Base-by-base conservation (phyloP, 2,888 invertebrate species). In the Micropterix aruncella region DNA sequence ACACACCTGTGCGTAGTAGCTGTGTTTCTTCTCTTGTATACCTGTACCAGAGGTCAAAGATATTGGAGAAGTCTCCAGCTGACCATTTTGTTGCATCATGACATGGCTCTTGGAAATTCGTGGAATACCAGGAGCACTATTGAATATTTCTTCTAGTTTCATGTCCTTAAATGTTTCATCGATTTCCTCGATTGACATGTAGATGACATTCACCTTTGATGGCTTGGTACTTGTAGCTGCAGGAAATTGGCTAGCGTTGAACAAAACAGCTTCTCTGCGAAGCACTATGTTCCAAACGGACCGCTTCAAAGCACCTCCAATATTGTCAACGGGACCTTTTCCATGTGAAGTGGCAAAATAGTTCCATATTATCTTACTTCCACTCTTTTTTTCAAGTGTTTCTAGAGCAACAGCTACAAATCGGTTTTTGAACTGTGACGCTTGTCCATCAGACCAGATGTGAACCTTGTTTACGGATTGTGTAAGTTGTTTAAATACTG, bases 311-410 rank as follows among this genome's bases (percentile, higher is more conserved):
- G 38, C 38, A 2, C 38, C 38, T 9, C 38, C 38, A 3, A 38
- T 38, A 18, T 18, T 18, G 12, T 38, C 38, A 2, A 38, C 38
- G 3, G 38, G 38, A 3, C 38, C 38, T 38, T 38, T 38, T 7
- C 38, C 38, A 38, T 38, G 38, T 5, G 14, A 14, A 15, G 38
- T 38, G 38, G 38, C 38, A 9, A 38, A 38, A 18, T 38, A 38
- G 12, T 38, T 38, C 38, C 38, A 38, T 3, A 14, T 12, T 14
- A 38, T 38, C 5, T 7, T 15, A 2, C 9, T 15, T 3, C 2
- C 15, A 12, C 12, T 3, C 18, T 5, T 3, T 15, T 14, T 3
- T 15, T 38, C 14, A 9, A 38, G 38, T 38, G 18, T 16, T 17
- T 7, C 9, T 38, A 3, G n/a, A 5, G 16, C 12, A 17, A 12